These are phyloP conservation scores for Thymelicus acteon DNA, from an alignment of 2,888 invertebrate genomes.

Conservation along the genomic window DNA sequence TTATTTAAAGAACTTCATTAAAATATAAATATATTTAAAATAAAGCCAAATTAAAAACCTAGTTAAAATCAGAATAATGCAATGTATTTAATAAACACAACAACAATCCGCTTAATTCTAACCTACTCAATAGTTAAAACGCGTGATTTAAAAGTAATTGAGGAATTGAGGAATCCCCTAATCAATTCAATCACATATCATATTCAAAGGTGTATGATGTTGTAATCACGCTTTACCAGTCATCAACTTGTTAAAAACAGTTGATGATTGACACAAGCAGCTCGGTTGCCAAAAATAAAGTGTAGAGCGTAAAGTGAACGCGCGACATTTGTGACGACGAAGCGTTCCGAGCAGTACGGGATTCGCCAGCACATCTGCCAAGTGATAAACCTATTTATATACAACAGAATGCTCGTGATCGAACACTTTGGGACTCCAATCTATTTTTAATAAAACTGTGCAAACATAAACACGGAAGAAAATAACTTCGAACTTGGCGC, in stretches of 20 bases:
- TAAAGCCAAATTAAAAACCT: no score
- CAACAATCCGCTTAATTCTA: neutral
- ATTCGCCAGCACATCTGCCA: slow-evolving; percentile 73
- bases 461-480: slow-evolving; percentile 62
- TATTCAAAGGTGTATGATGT: neutral
- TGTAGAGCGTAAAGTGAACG: slow-evolving; percentile 44
- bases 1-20: no score
- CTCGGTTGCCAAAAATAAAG: slow-evolving; percentile 57
- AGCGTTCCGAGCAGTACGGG: slow-evolving; percentile 50
- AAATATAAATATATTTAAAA: no score
- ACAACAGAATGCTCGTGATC: slow-evolving; percentile 77
- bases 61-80: no score
- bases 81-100: no score
- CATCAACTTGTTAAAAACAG: slow-evolving; percentile 6
- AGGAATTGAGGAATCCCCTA: neutral
- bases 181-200: neutral
- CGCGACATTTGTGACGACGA: slow-evolving; percentile 60
- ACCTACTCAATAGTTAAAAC: neutral
- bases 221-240: slow-evolving; percentile 4
- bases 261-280: slow-evolving; percentile 51
- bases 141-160: neutral
- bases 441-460: slow-evolving; percentile 66
- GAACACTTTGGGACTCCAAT: slow-evolving; percentile 63
- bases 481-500: slow-evolving; percentile 20
- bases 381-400: slow-evolving; percentile 77